Evolutionary conservation across 1,140 invertebrate genomes (phyloP), one percentile per base, ranked within the genome.

Genomic region (Mizuhopecten yessoensis): DNA sequence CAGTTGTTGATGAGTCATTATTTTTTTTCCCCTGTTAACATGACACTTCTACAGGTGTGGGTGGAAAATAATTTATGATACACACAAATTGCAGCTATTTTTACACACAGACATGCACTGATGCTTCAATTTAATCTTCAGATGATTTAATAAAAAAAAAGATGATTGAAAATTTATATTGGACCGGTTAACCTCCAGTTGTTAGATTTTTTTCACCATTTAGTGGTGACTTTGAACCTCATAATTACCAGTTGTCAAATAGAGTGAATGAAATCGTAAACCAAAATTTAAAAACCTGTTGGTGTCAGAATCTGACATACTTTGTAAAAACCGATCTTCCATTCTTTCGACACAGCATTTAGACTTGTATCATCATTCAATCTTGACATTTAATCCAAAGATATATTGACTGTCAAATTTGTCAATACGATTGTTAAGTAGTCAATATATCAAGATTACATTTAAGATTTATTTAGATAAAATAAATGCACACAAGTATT

Each of bases 381-480:
- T 75, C 57, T 75, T 75, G 57, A 75, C 57, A 75, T 75, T 75
- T 75, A 75, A 75, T 75, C 57, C 57, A 75, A n/a, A 75, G 57
- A 75, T 75, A 29, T 75, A 75, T 75, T n/a, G 57, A 75, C 29
- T 75, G 57, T 75, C n/a, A 75, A 75, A 75, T 75, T 75, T 75
- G 57, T 75, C 57, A 75, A 75, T 75, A 75, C n/a, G 29, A 75
- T 75, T n/a, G 57, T 75, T 75, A 75, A 75, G 57, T 75, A 75
- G 57, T 75, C 57, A 23, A 75, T 75, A 75, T 75, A 75, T 75
- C 57, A 75, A 75, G 57, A 75, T 75, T 75, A 75, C 9, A 9
- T 75, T 75, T 15, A 45, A 45, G 42, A 15, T 75, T 29, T 75
- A 29, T 29, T 29, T 75, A 29, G 3, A 5, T 29, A 75, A 75